phyloP scores from a whole-genome alignment of 2,888 invertebrate genomes.

The Drosophila dives region DNA sequence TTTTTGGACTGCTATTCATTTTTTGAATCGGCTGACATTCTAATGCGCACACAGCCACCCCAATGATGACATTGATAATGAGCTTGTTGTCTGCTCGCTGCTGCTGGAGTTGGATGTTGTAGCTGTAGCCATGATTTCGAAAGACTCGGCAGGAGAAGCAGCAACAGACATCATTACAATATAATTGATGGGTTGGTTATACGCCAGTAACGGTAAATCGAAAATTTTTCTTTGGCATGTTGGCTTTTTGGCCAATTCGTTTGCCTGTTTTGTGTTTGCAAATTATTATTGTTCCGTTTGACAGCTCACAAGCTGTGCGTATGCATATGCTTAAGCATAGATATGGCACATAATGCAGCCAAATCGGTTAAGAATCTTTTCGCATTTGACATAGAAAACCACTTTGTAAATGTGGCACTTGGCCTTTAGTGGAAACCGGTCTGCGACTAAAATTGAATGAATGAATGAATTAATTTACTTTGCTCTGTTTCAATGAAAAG shows the following conservation, averaged over 20 bases:
- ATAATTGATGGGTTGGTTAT: conserved; percentile 83
- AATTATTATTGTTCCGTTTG: conserved; percentile 77
- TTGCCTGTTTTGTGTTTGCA: conserved; percentile 42
- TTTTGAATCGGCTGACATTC: conserved; percentile 66
- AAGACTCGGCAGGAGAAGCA: conserved; percentile 56
- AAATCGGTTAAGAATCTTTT: conserved; percentile 51
- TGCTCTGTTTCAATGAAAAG: conserved; percentile 35
- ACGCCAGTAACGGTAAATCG: conserved; percentile 78
- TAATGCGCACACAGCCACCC: conserved; percentile 63
- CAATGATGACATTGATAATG: conserved; percentile 77
- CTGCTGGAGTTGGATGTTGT: conserved; percentile 22
- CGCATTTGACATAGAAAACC: conserved; percentile 62
- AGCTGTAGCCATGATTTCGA: conserved; percentile 59
- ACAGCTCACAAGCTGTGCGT: conserved; percentile 72
- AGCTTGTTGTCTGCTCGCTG: conserved; percentile 67
- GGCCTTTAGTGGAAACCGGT: neutral
- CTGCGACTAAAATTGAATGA: neutral
- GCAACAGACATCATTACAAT: conserved; percentile 79
- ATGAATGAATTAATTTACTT: neutral
- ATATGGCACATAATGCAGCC: conserved; percentile 48
- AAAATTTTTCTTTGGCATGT: conserved; percentile 55
- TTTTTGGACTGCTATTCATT: conserved; percentile 67
- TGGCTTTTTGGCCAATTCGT: conserved; percentile 49
- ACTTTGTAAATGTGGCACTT: conserved; percentile 42
- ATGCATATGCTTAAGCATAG: conserved; percentile 40